Base-by-base conservation (phyloP, 1,140 invertebrate species). In the Drosophila repletoides region DNA sequence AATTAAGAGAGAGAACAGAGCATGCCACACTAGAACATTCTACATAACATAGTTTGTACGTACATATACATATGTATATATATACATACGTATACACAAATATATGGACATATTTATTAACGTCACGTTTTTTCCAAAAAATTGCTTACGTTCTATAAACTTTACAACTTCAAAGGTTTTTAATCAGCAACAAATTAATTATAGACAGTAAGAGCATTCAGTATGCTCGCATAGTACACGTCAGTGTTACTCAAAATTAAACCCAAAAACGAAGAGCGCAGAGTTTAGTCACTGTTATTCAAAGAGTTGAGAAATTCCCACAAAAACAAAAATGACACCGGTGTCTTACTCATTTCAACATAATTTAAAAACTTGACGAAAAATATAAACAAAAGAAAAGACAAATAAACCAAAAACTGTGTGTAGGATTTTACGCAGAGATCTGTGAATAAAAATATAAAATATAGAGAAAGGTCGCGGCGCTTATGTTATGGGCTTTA, bases 381-480 rank as follows among this genome's bases (percentile, higher is more conserved):
- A 41, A 51, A 22, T 14, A 48, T 48, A 56, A 63, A 63, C 34
- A 61, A 46, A 36, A 46, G 41, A 15, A 33, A 21, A 9, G 33
- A 9, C 49, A 17, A 10, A 28, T 9, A n/a, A 14, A 7, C 3
- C 2, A 15, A 22, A 14, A 1, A 22, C 40, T 9, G 24, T 34
- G n/a, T 1, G 38, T 14, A 10, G 5, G 28, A 17, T 38, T 58
- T 49, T 31, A 58, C 63, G 34, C 53, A 48, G 24, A 31, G 38
- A 22, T n/a, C 3, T 29, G 7, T 40, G 51, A 64, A 40, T 38
- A 64, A 33, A n/a, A 56, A 21, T 12, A 9, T 17, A 36, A 14
- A 41, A 49, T 59, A n/a, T 66, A 59, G 53, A 49, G 43, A 58
- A 58, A 49, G 43, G 63, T 59, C 63, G 36, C 29, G 43, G 43